Percentiles rank a stretch among this genome's conserved stretches.
Conservation (phyloP, 2,888 invertebrate species). For the Drosophila infuscata region DNA sequence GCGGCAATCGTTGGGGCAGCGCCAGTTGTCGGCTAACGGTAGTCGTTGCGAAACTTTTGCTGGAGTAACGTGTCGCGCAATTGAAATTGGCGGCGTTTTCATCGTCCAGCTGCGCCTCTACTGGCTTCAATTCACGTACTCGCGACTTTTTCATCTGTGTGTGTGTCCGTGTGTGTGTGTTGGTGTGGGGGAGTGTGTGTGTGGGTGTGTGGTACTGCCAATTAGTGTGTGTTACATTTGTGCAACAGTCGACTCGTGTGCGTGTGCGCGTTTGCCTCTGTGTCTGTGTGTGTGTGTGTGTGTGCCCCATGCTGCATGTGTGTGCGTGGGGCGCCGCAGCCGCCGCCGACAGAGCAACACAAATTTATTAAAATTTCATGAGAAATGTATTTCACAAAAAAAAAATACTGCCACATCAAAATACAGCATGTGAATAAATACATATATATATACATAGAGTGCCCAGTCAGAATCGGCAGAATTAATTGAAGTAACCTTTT, state of each 20-base stretch:
- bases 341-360: constrained; percentile 28
- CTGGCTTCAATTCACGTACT: constrained; percentile 43
- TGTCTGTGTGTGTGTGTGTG: constrained; percentile 20
- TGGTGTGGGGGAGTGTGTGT: constrained; percentile 7
- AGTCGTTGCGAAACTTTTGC: constrained; percentile 85
- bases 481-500: constrained; percentile 3
- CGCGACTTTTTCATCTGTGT: constrained; percentile 36
- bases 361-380: constrained; percentile 35
- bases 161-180: constrained; percentile 13
- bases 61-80: constrained; percentile 83
- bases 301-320: constrained; percentile 42
- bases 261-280: constrained; percentile 29
- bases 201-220: constrained; percentile 54
- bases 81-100: constrained; percentile 78
- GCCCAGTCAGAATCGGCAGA: neutral
- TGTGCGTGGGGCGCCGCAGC: constrained; percentile 57
- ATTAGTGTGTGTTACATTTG: constrained; percentile 66
- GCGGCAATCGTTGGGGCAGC: constrained; percentile 72
- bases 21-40: constrained; percentile 75
- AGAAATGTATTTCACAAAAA: constrained; percentile 7
- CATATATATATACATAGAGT: neutral
- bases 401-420: neutral
- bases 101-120: constrained; percentile 52
- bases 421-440: neutral
- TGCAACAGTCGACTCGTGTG: constrained; percentile 55